Evolutionary conservation across 1,140 invertebrate genomes (phyloP), one percentile per base, ranked within the genome.

Genomic region (Sminthurinus signatus): DNA sequence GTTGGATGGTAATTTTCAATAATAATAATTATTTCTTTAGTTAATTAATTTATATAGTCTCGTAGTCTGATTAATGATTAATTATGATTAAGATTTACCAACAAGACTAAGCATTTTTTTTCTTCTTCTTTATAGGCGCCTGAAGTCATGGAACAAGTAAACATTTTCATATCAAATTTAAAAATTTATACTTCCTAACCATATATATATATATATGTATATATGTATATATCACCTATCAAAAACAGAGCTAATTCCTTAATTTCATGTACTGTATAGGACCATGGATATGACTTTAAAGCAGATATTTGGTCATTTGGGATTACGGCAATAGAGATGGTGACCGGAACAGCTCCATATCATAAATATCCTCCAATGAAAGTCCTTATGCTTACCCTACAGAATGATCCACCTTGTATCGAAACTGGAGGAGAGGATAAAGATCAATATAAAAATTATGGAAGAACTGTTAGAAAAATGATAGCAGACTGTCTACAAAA

Each of bases 241-340:
- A 46, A 28, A 64, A 21, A 21, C 55, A 60, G 15, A 61, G 4
- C 21, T 29, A 14, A 48, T 21, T 15, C 5, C 19, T 4, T 39
- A 23, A 32, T 21, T 48, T 76, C 79, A 61, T 36, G 74, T 67
- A 55, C 31, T 55, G 51, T 72, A 48, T 76, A 89, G 88, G 93
- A 97, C 74, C 92, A 94, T 76, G 96, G 96, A 0, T 98, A 98
- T 75, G 95, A 98, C 78, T 98, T 95, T 78, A 98, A 98, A 80
- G 96, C 96, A n/a, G 96, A 99, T 75, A 98, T 99, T 68, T 99
- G 96, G 96, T 97, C 93, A 28, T 89, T 99, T 78, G 96, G 96
- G 28, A 99, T 99, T 62, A 98, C 96, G 0, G 95, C 95, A 0
- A 98, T 99, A 71, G 96, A 99, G 81, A 88, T 99, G 85, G 96